Base-by-base conservation (phyloP, 2,888 invertebrate species). In the Ellobium chinense region DNA sequence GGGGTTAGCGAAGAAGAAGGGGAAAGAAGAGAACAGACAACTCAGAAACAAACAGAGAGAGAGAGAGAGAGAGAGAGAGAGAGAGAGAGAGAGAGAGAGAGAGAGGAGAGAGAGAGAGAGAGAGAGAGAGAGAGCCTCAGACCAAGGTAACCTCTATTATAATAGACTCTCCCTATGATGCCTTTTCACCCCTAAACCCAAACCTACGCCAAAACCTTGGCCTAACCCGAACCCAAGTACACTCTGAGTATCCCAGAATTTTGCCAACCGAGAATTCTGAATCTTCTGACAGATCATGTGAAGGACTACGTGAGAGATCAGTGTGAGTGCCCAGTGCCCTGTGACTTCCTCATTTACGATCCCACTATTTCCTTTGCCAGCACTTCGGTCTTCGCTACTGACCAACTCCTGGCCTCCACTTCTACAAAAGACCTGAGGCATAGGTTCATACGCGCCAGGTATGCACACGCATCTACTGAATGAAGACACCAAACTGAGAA, bases 281-380 rank as follows among this genome's bases (percentile, higher is more conserved):
- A n/a, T 46, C 46, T 18, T 12, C 21, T 77, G 37, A 0, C 80
- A 86, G 86, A 37, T 18, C 0, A 37, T 0, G 69, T 84, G 31
- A 81, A 80, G 34, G 62, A 66, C 0, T 62, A 78, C 2, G 83
- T 83, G 3, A 54, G 75, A 1, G 80, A 81, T 18, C 63, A 82
- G 3, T 91, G 90, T 66, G 68, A 81, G 1, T 91, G 91, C 39
- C 90, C 90, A 0, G 86, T 89, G 0, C 89, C 89, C 0, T 91
- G 91, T 77, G 39, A 81, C 31, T 88, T 87, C 56, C 81, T 85
- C 9, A 73, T 88, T 36, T 91, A 86, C 65, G 89, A 90, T 56
- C 88, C 90, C 1, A 83, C 87, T 2, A 73, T 91, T 54, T 89
- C 90, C 5, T 90, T 89, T 73, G 89, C 88, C 46, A 85, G 88